Percentiles rank a stretch among this genome's conserved stretches.
Evolutionary conservation across 2,113 vertebrate genomes (phyloP).

Genomic region (Hyperopisus bebe): DNA sequence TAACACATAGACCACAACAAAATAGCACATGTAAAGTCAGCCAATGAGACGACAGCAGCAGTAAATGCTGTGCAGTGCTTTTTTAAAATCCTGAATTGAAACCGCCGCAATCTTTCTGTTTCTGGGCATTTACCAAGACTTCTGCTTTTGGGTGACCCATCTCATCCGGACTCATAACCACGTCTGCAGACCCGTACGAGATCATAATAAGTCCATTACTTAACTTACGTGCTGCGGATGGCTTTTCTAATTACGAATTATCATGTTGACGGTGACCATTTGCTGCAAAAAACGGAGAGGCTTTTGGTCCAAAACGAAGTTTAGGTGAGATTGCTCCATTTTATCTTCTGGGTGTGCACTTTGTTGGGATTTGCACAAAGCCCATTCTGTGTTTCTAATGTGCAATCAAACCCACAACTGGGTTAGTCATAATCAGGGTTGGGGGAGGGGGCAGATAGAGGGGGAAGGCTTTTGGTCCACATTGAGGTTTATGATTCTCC

Average conservation of each 20-base stretch:
- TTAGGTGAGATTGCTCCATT: not conserved
- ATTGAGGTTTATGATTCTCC: not conserved
- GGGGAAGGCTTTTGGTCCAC: not conserved
- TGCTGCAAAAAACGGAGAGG: not conserved
- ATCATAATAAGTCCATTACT: not conserved
- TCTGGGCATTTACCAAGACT: not conserved
- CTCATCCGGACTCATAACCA: not conserved
- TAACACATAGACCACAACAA: too few species aligned
- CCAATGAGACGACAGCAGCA: not conserved
- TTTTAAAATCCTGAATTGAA: not conserved
- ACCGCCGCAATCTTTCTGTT: not conserved
- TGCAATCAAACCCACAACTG: too few species aligned
- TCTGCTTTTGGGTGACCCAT: not conserved
- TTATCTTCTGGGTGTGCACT: not conserved
- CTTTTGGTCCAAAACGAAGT: not conserved
- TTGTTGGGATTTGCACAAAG: not conserved
- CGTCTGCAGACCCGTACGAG: not conserved
- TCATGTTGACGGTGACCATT: not conserved
- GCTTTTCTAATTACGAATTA: not conserved
- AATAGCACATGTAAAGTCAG: not conserved
- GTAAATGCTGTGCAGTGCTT: not conserved
- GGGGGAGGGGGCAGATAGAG: too few species aligned
- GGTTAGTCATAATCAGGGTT: too few species aligned
- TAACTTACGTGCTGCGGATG: not conserved
- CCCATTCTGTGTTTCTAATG: not conserved